phyloP scores from a whole-genome alignment of 2,113 vertebrate species.

The Peromyscus californicus region DNA sequence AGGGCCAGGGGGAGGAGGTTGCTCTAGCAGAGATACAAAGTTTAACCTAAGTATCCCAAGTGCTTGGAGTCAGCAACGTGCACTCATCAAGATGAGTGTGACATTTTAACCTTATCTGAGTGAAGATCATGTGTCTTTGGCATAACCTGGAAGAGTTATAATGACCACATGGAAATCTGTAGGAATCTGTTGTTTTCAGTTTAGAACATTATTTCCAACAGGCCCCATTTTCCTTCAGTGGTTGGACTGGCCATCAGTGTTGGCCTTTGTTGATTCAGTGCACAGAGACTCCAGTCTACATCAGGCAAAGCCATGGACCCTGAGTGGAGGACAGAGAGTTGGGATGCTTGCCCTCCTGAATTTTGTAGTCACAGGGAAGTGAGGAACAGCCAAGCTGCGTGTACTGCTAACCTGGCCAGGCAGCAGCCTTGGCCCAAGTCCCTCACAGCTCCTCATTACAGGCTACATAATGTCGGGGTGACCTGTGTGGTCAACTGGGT shows the following conservation, averaged over 20 bases:
- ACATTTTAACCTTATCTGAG: background rate
- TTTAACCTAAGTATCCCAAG: background rate
- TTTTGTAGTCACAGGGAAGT: background rate
- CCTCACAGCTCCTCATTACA: background rate
- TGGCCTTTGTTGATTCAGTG: background rate
- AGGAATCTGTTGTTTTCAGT: background rate
- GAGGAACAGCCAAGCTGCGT: background rate
- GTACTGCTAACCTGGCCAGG: too few relatives aligned
- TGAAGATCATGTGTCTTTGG: background rate
- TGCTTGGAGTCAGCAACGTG: too few relatives aligned
- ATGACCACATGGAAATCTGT: background rate
- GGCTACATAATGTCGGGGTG: background rate
- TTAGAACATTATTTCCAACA: background rate
- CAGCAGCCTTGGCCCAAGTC: too few relatives aligned
- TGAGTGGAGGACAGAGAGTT: background rate
- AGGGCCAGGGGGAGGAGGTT: too few relatives aligned
- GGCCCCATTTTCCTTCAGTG: background rate
- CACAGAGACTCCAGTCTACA: background rate
- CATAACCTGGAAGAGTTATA: too few relatives aligned
- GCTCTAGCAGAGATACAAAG: background rate
- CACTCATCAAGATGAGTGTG: background rate
- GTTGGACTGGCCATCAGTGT: background rate
- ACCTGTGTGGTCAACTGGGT: background rate
- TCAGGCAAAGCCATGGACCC: background rate
- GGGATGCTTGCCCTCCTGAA: background rate